These are phyloP conservation scores for Nasonovia ribisnigri DNA, from an alignment of 2,888 invertebrate species.

Conservation along the genomic window DNA sequence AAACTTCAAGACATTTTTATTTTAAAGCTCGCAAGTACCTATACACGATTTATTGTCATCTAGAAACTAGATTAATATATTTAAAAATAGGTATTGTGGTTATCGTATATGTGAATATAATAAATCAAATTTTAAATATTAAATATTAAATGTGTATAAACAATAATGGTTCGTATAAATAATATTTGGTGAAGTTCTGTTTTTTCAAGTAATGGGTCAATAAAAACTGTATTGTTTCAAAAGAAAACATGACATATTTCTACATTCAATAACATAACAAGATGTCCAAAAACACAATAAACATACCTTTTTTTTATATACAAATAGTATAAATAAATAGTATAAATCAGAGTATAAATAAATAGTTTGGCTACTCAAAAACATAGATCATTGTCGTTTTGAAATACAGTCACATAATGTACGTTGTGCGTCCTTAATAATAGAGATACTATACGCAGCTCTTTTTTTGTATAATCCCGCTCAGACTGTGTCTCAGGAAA, in stretches of 20 bases:
- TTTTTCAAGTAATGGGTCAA: neutral
- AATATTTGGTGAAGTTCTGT: neutral
- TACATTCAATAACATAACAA: neutral
- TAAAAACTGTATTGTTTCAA: neutral
- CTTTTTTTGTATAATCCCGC: neutral
- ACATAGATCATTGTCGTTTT: neutral
- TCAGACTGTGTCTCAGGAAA: neutral
- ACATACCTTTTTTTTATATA: neutral
- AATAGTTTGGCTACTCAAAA: neutral
- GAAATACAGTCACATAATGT: neutral
- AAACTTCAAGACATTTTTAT: neutral
- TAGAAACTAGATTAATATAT: neutral
- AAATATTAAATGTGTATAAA: neutral
- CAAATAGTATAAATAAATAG: neutral
- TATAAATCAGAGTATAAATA: neutral
- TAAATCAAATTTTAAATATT: neutral
- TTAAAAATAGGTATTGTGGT: neutral
- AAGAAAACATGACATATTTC: neutral
- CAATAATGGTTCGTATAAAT: neutral
- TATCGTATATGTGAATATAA: neutral
- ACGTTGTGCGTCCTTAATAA: neutral
- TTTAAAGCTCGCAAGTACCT: neutral
- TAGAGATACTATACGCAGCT: neutral
- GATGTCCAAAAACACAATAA: neutral
- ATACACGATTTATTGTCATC: neutral